A percentile compares a stretch with the other conserved stretches of the same genome.
phyloP scores from a whole-genome alignment of 2,113 vertebrate species.

The Psammodynastes pulverulentus region DNA sequence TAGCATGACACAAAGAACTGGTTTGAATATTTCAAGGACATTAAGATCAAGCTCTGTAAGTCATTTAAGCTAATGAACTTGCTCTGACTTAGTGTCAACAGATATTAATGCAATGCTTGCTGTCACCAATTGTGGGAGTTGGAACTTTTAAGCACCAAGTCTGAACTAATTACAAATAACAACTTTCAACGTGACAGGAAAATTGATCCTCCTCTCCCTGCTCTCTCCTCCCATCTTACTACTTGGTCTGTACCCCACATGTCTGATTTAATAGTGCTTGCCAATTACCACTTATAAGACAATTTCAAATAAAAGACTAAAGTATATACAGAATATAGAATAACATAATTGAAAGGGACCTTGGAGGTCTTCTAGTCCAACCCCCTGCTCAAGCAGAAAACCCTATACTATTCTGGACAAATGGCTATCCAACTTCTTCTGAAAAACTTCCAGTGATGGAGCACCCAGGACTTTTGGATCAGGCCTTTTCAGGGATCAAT shows the following conservation, averaged over 20 bases:
- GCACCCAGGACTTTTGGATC: too few species aligned
- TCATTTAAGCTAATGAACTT: constrained; percentile 12
- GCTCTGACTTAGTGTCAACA: background rate
- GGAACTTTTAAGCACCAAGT: background rate
- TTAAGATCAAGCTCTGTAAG: background rate
- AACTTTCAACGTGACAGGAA: constrained; percentile 57
- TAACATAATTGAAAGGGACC: too few species aligned
- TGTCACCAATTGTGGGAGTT: constrained; percentile 52
- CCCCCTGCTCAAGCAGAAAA: too few species aligned
- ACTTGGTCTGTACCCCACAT: constrained; percentile 27
- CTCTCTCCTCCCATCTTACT: background rate
- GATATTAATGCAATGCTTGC: constrained; percentile 42
- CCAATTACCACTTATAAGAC: constrained; percentile 28
- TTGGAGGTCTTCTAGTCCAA: too few species aligned
- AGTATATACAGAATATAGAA: too few species aligned
- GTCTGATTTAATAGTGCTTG: constrained; percentile 41
- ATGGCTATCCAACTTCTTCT: too few species aligned
- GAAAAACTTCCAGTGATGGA: too few species aligned
- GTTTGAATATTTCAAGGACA: background rate
- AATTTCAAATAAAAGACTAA: constrained; percentile 50
- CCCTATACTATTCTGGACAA: too few species aligned
- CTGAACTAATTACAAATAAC: constrained; percentile 48
- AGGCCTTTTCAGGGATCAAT: too few species aligned
- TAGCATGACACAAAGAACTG: background rate
- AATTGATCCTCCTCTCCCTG: constrained; percentile 1